Conservation (phyloP, 2,888 invertebrate species). For the Choristoneura rosaceana region DNA sequence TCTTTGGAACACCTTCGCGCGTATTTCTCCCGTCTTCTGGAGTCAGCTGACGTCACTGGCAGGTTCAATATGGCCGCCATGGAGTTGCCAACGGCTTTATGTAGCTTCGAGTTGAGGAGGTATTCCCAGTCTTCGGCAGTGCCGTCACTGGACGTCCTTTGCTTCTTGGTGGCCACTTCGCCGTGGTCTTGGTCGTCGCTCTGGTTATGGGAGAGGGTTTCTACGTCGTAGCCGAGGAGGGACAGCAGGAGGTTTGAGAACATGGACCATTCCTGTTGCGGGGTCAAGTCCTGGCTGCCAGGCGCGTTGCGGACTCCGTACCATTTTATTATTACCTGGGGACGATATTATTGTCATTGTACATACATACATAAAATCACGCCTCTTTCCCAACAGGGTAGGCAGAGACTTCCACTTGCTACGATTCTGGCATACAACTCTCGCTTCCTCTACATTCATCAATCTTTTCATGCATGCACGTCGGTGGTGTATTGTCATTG, state of each 20-base stretch:
- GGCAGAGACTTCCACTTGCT: too few species aligned
- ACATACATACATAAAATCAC: too few species aligned
- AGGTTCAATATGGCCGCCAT: slow-evolving; percentile 76
- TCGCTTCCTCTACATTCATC: too few species aligned
- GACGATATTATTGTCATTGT: slow-evolving; percentile 10
- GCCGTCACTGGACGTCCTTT: slow-evolving; percentile 91
- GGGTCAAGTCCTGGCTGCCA: slow-evolving; percentile 91
- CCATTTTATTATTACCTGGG: slow-evolving; percentile 91
- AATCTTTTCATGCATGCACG: too few species aligned
- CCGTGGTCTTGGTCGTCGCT: slow-evolving; percentile 67
- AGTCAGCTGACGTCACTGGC: slow-evolving; percentile 48
- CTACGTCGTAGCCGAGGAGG: slow-evolving; percentile 90
- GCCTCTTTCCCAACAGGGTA: too few species aligned
- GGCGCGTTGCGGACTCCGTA: slow-evolving; percentile 95
- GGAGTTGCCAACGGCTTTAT: slow-evolving; percentile 77
- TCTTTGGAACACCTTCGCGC: slow-evolving; percentile 47
- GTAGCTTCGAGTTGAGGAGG: slow-evolving; percentile 85
- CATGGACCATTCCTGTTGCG: slow-evolving; percentile 92
- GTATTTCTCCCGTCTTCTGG: slow-evolving; percentile 38
- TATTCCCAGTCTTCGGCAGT: slow-evolving; percentile 94
- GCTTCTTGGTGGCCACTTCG: slow-evolving; percentile 89
- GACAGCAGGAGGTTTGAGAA: slow-evolving; percentile 87
- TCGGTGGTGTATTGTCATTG: too few species aligned
- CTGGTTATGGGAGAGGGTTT: slow-evolving; percentile 81
- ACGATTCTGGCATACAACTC: too few species aligned